Percentiles rank a stretch among this genome's conserved stretches.
These are phyloP conservation scores for Chaetodon trifasciatus DNA, from an alignment of 2,797 vertebrate species.

Conservation along the genomic window DNA sequence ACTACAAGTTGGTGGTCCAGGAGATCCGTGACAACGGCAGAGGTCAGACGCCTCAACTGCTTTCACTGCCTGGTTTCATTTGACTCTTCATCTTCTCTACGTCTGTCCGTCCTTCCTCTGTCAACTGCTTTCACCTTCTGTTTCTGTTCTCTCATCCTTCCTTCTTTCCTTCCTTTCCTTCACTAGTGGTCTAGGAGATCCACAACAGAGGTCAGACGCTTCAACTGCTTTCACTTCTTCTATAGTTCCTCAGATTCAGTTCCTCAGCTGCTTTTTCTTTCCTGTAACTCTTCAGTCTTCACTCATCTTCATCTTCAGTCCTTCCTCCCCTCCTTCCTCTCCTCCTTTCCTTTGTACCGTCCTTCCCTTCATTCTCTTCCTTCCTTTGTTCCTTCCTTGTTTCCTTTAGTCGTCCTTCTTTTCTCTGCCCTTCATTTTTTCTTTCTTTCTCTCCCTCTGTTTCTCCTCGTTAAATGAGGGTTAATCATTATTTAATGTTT, in stretches of 20 bases:
- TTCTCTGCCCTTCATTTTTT: no score
- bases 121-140: not conserved
- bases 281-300: no score
- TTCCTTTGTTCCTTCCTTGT: not conserved
- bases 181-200: not conserved
- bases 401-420: no score
- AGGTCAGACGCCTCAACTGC: constrained; percentile 47
- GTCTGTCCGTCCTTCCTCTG: not conserved
- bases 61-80: not conserved
- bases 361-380: no score
- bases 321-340: no score
- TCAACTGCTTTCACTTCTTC: not conserved
- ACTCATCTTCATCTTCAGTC: no score
- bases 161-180: not conserved
- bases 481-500: constrained; percentile 58
- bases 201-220: not conserved
- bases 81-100: accelerated
- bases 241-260: not conserved
- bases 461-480: constrained; percentile 27
- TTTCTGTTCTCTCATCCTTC: no score
- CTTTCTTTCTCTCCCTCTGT: not conserved
- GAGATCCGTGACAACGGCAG: constrained; percentile 85
- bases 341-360: no score
- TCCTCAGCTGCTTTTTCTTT: no score
- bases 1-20: constrained; percentile 83